phyloP scores from a whole-genome alignment of 1,140 invertebrate species.

The Aleiodes sp. region DNA sequence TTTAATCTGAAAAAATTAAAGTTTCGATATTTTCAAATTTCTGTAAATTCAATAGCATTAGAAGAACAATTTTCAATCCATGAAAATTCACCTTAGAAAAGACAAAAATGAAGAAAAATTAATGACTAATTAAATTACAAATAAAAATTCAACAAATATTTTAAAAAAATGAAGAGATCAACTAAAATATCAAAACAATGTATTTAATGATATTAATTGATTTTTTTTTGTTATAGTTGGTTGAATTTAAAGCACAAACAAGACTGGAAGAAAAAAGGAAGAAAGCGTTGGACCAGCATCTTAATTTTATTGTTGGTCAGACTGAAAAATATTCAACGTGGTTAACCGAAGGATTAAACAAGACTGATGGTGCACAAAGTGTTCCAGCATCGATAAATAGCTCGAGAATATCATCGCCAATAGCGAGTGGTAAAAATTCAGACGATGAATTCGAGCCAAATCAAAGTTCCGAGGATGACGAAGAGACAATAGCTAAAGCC shows the following conservation, averaged over 20 bases:
- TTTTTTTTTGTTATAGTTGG: constrained; percentile 71
- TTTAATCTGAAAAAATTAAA: no score
- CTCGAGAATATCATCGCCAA: constrained; percentile 62
- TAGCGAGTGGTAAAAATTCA: constrained; percentile 59
- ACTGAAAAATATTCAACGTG: constrained; percentile 97
- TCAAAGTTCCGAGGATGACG: constrained; percentile 87
- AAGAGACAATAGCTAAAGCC: constrained; percentile 94
- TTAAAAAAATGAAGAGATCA: no score
- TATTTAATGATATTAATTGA: background rate
- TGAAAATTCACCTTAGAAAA: no score
- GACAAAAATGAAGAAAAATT: no score
- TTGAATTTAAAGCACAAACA: constrained; percentile 94
- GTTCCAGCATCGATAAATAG: constrained; percentile 65
- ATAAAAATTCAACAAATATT: no score
- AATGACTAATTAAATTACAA: no score
- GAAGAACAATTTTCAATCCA: no score
- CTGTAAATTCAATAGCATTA: no score
- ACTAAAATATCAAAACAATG: no score
- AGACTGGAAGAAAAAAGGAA: constrained; percentile 94
- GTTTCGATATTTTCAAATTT: no score
- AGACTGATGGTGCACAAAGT: constrained; percentile 64
- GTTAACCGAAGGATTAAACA: constrained; percentile 84
- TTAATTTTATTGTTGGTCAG: constrained; percentile 98
- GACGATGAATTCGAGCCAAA: constrained; percentile 84
- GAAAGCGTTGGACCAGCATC: constrained; percentile 94